Conservation (phyloP, 1,140 invertebrate genomes). For the silkworm (Bombyx mori) region ASM3026992v2 NC_085121.1:17730501-17731000, state of each 20-base stretch:
- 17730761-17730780: conserved; percentile 3
- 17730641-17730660: conserved; percentile 89
- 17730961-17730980: too few species aligned
- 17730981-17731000: too few species aligned
- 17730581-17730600: conserved; percentile 92
- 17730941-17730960: too few species aligned
- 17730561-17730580: conserved; percentile 92
- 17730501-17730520: conserved; percentile 40
- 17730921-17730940: too few species aligned
- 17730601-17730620: conserved; percentile 88
- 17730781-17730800: background rate
- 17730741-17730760: background rate
- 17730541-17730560: conserved; percentile 89
- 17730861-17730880: too few species aligned
- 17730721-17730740: conserved; percentile 84
- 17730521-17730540: conserved; percentile 95
- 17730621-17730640: conserved; percentile 94
- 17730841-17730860: too few species aligned
- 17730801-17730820: too few species aligned
- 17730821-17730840: too few species aligned
- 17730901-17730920: too few species aligned
- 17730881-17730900: too few species aligned
- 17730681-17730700: conserved; percentile 98
- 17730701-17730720: conserved; percentile 93
- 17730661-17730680: conserved; percentile 88